Evolutionary conservation across 2,888 invertebrate species (phyloP), one percentile per base, ranked within the genome.

Genomic region (Aleiodes alternator): DNA sequence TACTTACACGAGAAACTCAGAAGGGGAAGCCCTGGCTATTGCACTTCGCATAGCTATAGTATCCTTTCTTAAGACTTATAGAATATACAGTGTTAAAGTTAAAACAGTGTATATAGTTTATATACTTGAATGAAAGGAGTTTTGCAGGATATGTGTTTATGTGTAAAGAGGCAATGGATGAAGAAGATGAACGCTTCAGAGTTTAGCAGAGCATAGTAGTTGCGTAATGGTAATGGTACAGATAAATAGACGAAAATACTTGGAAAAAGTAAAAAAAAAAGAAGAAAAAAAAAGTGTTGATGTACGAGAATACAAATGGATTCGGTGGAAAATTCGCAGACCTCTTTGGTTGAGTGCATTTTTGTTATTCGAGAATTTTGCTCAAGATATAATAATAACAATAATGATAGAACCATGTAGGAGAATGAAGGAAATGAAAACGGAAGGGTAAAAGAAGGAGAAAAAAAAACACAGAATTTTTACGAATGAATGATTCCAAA

Each of bases 141-240:
- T 43, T 43, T 48, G 43, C 16, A 9, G 29, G 8, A 43, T 43
- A 8, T 43, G 43, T 43, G 64, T 43, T 23, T 23, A 16, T 64
- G 61, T 16, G 61, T 59, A n/a, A 61, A 43, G 64, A 23, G 14
- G 64, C 43, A 64, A 64, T 43, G 43, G 64, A 43, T 9, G 43
- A 43, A 43, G 43, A 43, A 43, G 48, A 43, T 43, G 64, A 64
- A 23, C 64, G 43, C 64, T 43, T 64, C 38, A 64, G 64, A 64
- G 48, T 64, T 48, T 48, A 43, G 64, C 43, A 64, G 43, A 59
- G 57, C 9, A 57, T 5, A 38, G 64, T 64, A 64, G 64, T 64
- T 64, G 64, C 5, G 6, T 7, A 64, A 64, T 64, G 64, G 64
- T 64, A 64, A 64, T 64, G 64, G 64, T 16, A 48, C 43, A 64